A percentile compares a stretch with the other conserved stretches of the same genome.
phyloP scores from a whole-genome alignment of 2,113 vertebrate genomes.

The Coregonus clupeaformis region DNA sequence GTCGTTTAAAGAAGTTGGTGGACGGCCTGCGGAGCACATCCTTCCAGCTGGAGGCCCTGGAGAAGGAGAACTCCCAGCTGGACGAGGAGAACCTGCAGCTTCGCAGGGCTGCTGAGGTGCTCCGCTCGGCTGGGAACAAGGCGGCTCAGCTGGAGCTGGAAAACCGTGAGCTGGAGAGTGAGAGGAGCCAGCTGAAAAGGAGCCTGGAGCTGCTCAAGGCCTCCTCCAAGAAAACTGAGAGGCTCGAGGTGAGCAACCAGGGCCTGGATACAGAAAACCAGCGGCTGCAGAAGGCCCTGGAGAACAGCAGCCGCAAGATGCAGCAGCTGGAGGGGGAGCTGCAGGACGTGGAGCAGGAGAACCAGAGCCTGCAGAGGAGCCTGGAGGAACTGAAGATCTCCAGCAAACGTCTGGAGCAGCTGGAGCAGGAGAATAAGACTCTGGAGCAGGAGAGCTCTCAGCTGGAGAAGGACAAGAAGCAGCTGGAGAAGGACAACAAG shows the following conservation, averaged over 20 bases:
- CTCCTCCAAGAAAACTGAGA: slow-evolving; percentile 90
- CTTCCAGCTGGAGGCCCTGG: slow-evolving; percentile 89
- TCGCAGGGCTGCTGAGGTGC: slow-evolving; percentile 83
- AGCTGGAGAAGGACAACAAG: slow-evolving; percentile 96
- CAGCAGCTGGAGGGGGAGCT: slow-evolving; percentile 92
- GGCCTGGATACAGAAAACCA: slow-evolving; percentile 97
- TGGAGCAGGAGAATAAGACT: slow-evolving; percentile 91
- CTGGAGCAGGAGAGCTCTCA: slow-evolving; percentile 92
- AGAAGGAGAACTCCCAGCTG: slow-evolving; percentile 92
- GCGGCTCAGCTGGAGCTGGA: slow-evolving; percentile 89
- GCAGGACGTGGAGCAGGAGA: slow-evolving; percentile 92
- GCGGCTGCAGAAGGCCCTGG: slow-evolving; percentile 91
- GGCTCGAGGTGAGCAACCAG: slow-evolving; percentile 94
- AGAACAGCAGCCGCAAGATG: slow-evolving; percentile 96
- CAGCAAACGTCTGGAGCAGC: slow-evolving; percentile 91
- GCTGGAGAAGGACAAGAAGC: slow-evolving; percentile 96
- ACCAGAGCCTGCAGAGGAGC: slow-evolving; percentile 88
- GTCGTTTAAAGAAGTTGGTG: slow-evolving; percentile 89
- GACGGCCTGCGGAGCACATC: slow-evolving; percentile 87
- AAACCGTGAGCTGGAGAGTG: slow-evolving; percentile 91
- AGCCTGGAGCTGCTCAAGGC: slow-evolving; percentile 92
- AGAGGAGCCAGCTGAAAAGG: slow-evolving; percentile 88
- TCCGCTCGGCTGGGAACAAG: slow-evolving; percentile 84
- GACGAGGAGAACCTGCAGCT: slow-evolving; percentile 93
- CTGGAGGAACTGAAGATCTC: slow-evolving; percentile 97